A percentile compares a stretch with the other conserved stretches of the same genome.
Conservation (phyloP, 1,140 invertebrate genomes). For the Melanaphis sacchari region DNA sequence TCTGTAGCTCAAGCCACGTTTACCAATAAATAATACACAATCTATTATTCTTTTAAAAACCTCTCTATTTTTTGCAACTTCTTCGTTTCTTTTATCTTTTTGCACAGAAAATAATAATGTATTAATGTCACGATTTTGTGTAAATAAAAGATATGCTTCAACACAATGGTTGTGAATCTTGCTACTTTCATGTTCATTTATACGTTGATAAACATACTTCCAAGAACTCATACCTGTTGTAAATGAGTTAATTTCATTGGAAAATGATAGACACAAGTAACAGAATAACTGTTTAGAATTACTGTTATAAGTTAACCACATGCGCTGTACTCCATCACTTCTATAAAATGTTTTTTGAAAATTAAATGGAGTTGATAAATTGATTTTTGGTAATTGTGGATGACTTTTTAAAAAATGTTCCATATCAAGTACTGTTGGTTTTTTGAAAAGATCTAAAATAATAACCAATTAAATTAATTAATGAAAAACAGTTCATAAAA, state of each 20-base stretch:
- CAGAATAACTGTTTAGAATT: constrained; percentile 13
- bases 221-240: neutral
- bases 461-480: neutral
- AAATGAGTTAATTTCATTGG: neutral
- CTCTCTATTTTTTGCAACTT: neutral
- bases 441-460: neutral
- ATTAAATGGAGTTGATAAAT: constrained; percentile 12
- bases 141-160: neutral
- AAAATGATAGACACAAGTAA: neutral
- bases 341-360: neutral
- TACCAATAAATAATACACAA: neutral
- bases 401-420: neutral
- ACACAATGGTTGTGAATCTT: neutral
- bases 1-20: neutral
- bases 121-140: neutral
- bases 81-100: neutral
- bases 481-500: neutral
- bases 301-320: neutral
- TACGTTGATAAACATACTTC: constrained; percentile 17
- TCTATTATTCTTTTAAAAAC: neutral
- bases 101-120: neutral
- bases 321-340: neutral
- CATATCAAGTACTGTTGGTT: neutral
- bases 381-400: neutral
- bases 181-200: neutral